phyloP scores from a whole-genome alignment of 1,140 invertebrate species.

The Anoplophora glabripennis region DNA sequence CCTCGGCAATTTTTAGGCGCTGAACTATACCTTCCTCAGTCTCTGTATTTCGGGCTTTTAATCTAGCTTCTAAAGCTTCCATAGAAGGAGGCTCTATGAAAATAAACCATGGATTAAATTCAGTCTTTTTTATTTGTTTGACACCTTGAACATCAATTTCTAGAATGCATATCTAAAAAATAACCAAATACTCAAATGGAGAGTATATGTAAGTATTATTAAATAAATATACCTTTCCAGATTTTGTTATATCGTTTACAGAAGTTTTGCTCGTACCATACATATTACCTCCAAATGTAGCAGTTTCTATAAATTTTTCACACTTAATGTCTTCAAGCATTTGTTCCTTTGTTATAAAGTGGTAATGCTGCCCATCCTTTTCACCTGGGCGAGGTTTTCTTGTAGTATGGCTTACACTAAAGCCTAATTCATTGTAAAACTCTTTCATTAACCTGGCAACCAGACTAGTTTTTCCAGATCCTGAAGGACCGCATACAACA shows the following conservation, averaged over 20 bases:
- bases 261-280: conserved; percentile 96
- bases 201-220: background rate
- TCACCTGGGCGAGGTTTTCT: conserved; percentile 71
- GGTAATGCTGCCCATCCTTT: conserved; percentile 80
- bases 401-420: conserved; percentile 92
- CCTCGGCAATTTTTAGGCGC: conserved; percentile 68
- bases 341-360: conserved; percentile 73
- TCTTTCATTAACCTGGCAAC: conserved; percentile 82
- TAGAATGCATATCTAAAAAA: conserved; percentile 51
- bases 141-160: conserved; percentile 98
- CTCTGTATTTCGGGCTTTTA: conserved; percentile 81
- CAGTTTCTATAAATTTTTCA: conserved; percentile 90
- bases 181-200: background rate
- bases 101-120: conserved; percentile 80
- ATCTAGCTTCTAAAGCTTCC: conserved; percentile 72
- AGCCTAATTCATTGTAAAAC: conserved; percentile 86
- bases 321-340: conserved; percentile 77
- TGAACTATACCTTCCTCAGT: conserved; percentile 79
- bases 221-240: conserved; percentile 77
- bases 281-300: conserved; percentile 88
- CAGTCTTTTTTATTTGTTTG: conserved; percentile 81
- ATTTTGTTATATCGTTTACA: conserved; percentile 73
- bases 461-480: conserved; percentile 93
- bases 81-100: conserved; percentile 94
- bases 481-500: conserved; percentile 92